Conservation (phyloP, 1,140 invertebrate species). For the Mactra quadrangularis region DNA sequence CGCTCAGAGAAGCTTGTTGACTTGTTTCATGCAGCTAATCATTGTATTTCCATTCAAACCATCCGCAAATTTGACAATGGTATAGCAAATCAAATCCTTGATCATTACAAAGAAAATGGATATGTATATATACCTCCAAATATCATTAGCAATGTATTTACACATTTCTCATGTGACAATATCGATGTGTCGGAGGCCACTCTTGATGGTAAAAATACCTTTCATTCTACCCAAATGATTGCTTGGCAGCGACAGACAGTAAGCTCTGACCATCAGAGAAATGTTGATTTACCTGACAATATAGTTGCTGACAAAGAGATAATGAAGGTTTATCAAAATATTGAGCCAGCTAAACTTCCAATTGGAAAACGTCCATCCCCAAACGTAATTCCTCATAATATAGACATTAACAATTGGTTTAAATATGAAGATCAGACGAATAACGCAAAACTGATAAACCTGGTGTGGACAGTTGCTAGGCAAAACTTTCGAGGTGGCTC, state of each 20-base stretch:
- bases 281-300: background rate
- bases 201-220: constrained; percentile 37
- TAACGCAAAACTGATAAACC: background rate
- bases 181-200: constrained; percentile 49
- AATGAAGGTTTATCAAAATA: background rate
- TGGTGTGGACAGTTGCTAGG: background rate
- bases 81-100: no score
- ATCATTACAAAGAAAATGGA: no score
- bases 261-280: no score
- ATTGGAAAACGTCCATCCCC: constrained; percentile 1
- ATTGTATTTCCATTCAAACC: no score
- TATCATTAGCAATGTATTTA: no score
- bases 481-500: background rate
- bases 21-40: constrained; percentile 56
- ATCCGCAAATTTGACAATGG: background rate
- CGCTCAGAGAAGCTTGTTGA: constrained; percentile 42
- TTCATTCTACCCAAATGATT: constrained; percentile 30
- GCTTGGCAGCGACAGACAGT: background rate
- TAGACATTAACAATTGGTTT: background rate
- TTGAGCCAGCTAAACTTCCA: no score
- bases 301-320: background rate
- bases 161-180: no score
- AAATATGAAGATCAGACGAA: background rate
- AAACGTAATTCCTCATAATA: no score
- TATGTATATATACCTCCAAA: no score